These are phyloP conservation scores for Gastrophysa polygoni DNA, from an alignment of 2,888 invertebrate genomes.

Conservation along the genomic window DNA sequence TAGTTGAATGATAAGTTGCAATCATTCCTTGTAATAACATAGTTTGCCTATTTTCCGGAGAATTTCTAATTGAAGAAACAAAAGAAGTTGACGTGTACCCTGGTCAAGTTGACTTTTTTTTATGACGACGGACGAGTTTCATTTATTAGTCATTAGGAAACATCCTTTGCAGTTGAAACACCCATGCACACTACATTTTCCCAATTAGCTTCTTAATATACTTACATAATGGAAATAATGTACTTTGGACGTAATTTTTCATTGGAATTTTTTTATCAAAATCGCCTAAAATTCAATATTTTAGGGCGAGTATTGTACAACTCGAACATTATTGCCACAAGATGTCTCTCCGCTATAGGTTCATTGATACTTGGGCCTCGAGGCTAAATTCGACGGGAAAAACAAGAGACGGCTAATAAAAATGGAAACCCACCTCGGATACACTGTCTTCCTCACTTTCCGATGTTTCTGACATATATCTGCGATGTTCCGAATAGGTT, in stretches of 20 bases:
- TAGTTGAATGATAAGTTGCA: neutral
- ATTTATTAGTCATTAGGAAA: conserved; percentile 32
- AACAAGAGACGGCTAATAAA: conserved; percentile 46
- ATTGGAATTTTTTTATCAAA: conserved; percentile 22
- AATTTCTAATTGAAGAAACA: conserved; percentile 20
- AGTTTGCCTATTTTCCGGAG: neutral
- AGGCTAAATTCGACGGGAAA: conserved; percentile 48
- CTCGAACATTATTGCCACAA: conserved; percentile 59
- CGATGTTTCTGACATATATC: conserved; percentile 92
- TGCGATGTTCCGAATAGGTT: conserved; percentile 84
- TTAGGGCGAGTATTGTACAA: conserved; percentile 37
- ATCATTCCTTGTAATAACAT: neutral
- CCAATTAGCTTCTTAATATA: conserved; percentile 27
- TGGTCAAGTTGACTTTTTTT: conserved; percentile 33
- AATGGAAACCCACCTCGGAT: conserved; percentile 79
- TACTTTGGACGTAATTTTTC: conserved; percentile 16
- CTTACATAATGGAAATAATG: conserved; percentile 35
- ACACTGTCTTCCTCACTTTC: conserved; percentile 97
- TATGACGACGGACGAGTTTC: conserved; percentile 25
- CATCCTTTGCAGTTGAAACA: conserved; percentile 26
- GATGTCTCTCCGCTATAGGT: conserved; percentile 69
- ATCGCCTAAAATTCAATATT: conserved; percentile 38
- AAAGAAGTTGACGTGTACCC: conserved; percentile 37
- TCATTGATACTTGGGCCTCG: conserved; percentile 61
- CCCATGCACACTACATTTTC: conserved; percentile 31